These are phyloP conservation scores for Lepidotrigona ventralis DNA, from an alignment of 1,140 invertebrate species.

Conservation along the genomic window DNA sequence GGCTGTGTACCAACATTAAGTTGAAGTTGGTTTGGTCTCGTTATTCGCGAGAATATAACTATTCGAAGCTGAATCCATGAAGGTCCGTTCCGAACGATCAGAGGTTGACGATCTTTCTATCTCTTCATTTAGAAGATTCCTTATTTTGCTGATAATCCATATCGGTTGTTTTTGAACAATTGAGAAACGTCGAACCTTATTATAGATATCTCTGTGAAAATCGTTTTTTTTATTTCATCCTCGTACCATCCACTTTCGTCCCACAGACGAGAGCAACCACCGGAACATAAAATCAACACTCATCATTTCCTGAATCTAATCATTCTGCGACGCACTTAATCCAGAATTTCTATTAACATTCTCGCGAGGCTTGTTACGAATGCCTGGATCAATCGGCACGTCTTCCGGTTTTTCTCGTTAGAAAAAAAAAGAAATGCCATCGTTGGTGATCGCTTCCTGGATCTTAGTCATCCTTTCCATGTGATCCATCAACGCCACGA, in stretches of 20 bases:
- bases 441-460: neutral
- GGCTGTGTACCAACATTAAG: neutral
- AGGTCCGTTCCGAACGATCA: neutral
- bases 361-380: neutral
- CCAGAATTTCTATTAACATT: neutral
- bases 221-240: neutral
- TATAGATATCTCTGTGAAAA: neutral
- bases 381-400: neutral
- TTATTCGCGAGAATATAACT: neutral
- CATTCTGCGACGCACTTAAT: neutral
- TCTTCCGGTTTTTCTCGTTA: neutral
- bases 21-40: neutral
- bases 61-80: neutral
- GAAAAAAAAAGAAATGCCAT: neutral
- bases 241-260: neutral
- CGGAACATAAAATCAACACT: neutral
- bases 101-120: neutral
- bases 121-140: neutral
- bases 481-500: slow-evolving; percentile 32
- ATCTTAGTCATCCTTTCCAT: neutral
- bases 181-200: too few species aligned
- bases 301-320: neutral
- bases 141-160: neutral
- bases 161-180: neutral
- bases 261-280: neutral